These are phyloP conservation scores for Scolanthus callimorphus DNA, from an alignment of 92 coral and sea anemone genomes.

Conservation along the genomic window DNA sequence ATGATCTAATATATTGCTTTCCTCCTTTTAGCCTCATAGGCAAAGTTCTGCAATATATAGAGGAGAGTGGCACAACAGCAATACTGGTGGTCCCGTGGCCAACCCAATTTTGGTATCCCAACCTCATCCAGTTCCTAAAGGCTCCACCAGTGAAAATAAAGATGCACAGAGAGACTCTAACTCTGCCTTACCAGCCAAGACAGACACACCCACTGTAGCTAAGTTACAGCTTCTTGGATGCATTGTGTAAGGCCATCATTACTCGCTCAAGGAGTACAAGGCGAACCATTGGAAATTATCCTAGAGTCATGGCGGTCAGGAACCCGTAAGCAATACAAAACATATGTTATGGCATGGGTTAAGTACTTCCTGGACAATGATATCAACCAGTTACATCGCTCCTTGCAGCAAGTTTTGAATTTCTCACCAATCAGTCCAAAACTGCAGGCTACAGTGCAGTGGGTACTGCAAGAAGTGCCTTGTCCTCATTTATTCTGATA, in stretches of 20 bases:
- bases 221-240: constrained; percentile 51
- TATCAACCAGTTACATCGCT: constrained; percentile 5
- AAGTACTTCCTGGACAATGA: constrained; percentile 6
- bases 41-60: constrained; percentile 39
- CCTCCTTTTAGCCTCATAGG: constrained; percentile 25
- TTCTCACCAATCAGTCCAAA: constrained; percentile 1
- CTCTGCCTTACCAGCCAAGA: constrained; percentile 33
- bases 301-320: constrained; percentile 40
- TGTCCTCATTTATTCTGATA: constrained; percentile 10
- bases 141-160: constrained; percentile 32
- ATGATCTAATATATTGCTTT: constrained; percentile 41
- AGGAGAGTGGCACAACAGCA: constrained; percentile 17
- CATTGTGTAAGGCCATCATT: constrained; percentile 48
- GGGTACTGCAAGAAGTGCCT: constrained; percentile 37
- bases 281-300: constrained; percentile 37
- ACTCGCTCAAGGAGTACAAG: constrained; percentile 27
- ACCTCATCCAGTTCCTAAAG: constrained; percentile 34
- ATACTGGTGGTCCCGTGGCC: constrained; percentile 43
- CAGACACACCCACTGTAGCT: constrained; percentile 36
- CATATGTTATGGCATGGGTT: constrained; percentile 30
- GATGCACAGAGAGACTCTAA: constrained; percentile 20
- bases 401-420: constrained; percentile 6
- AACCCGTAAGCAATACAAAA: constrained; percentile 40
- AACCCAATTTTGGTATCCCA: constrained; percentile 58
- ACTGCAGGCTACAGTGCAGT: constrained; percentile 38